Evolutionary conservation across 2,797 vertebrate genomes (phyloP).

Genomic region (Cheirogaleus major): DNA sequence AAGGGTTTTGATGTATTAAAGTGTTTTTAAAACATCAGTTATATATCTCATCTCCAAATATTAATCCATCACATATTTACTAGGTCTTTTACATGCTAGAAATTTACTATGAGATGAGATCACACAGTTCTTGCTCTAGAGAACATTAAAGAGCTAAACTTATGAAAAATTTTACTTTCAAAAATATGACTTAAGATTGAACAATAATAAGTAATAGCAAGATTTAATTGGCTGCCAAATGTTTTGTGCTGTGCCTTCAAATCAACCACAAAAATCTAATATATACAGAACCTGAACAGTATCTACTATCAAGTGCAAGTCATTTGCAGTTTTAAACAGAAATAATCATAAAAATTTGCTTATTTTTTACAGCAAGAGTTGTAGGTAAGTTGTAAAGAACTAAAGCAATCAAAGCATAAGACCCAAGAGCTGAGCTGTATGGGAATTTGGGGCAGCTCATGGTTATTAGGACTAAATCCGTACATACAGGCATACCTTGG

Average conservation of each 20-base stretch:
- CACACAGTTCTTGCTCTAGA: neutral
- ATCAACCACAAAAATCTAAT: neutral
- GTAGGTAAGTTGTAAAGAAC: neutral
- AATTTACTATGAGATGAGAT: neutral
- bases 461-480: neutral
- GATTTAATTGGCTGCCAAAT: neutral
- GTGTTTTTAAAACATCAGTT: neutral
- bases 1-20: neutral
- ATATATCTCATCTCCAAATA: neutral
- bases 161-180: constrained; percentile 38
- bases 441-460: neutral
- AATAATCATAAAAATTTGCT: constrained; percentile 8
- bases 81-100: neutral
- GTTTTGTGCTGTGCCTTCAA: neutral
- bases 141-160: neutral
- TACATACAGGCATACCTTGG: neutral
- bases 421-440: neutral
- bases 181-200: neutral
- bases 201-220: neutral
- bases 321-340: constrained; percentile 31
- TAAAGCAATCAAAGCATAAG: neutral
- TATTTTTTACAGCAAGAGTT: constrained; percentile 14
- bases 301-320: neutral
- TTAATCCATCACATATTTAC: neutral
- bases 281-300: neutral